A percentile compares a stretch with the other conserved stretches of the same genome.
These are phyloP conservation scores for Holothuria scabra DNA, from an alignment of 53 echinoderm and acorn worm species.

Conservation along the genomic window DNA sequence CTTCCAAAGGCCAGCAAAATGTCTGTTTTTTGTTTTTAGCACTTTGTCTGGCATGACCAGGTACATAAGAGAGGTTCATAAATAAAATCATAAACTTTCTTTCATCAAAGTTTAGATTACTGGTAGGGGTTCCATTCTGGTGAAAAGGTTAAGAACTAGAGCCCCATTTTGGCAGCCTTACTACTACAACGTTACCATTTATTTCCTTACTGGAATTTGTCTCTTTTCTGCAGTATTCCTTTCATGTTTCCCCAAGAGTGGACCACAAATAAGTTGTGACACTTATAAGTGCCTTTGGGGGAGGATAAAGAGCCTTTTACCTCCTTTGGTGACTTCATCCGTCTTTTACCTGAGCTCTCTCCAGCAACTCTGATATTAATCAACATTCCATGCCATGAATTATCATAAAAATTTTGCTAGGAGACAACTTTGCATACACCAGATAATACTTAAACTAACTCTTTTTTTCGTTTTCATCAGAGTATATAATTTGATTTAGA, in stretches of 20 bases:
- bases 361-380: constrained; percentile 17
- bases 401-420: constrained; percentile 26
- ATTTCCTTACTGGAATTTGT: constrained; percentile 42
- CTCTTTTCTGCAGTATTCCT: not conserved
- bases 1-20: too few species aligned
- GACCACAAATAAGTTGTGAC: constrained; percentile 21
- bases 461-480: too few species aligned
- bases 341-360: not conserved
- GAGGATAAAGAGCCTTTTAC: constrained; percentile 6
- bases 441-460: too few species aligned
- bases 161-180: too few species aligned
- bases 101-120: too few species aligned
- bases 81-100: too few species aligned
- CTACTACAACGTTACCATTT: not conserved
- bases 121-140: too few species aligned
- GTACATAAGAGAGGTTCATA: too few species aligned
- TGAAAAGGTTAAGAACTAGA: too few species aligned
- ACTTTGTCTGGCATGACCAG: too few species aligned
- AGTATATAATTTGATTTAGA: too few species aligned
- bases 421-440: constrained; percentile 2
- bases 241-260: constrained; percentile 9
- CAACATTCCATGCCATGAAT: constrained; percentile 27
- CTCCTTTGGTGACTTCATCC: not conserved
- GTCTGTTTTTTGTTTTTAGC: too few species aligned
- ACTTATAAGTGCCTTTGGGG: constrained; percentile 40